These are phyloP conservation scores for Mimumesa dahlbomi DNA, from an alignment of 2,888 invertebrate species.

Conservation along the genomic window DNA sequence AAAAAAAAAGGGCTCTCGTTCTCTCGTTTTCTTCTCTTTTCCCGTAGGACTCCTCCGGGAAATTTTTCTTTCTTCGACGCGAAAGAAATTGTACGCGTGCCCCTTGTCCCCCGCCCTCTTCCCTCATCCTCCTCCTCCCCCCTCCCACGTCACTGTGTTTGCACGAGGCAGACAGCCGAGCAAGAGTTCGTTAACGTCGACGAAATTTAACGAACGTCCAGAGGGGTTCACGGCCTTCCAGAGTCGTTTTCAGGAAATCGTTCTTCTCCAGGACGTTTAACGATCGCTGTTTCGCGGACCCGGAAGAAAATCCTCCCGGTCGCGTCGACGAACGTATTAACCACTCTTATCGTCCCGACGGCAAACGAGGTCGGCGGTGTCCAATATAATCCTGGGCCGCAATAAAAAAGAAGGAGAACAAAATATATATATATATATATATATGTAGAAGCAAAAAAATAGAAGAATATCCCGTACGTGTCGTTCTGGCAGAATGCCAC, in stretches of 20 bases:
- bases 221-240: background rate
- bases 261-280: conserved; percentile 12
- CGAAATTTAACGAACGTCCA: conserved; percentile 43
- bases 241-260: too few relatives aligned
- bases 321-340: conserved; percentile 41
- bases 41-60: conserved; percentile 19
- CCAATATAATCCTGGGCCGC: conserved; percentile 2
- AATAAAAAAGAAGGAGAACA: background rate
- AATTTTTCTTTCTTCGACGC: conserved; percentile 5
- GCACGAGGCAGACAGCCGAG: conserved; percentile 25
- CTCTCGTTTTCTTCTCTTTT: conserved; percentile 3
- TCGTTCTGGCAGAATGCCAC: conserved; percentile 25
- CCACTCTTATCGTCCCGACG: conserved; percentile 31
- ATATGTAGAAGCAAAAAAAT: too few relatives aligned
- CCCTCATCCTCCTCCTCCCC: background rate
- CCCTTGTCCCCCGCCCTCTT: background rate
- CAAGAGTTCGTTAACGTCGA: conserved; percentile 36
- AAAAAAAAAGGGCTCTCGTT: conserved; percentile 6
- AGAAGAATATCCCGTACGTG: too few relatives aligned
- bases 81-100: conserved; percentile 14
- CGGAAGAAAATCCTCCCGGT: conserved; percentile 28
- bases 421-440: too few relatives aligned
- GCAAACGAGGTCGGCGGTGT: conserved; percentile 29
- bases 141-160: conserved; percentile 16
- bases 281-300: conserved; percentile 4